Percentiles rank a stretch among this genome's conserved stretches.
Evolutionary conservation across 2,797 vertebrate genomes (phyloP).

Genomic region (Phrynocephalus vlangalii): DNA sequence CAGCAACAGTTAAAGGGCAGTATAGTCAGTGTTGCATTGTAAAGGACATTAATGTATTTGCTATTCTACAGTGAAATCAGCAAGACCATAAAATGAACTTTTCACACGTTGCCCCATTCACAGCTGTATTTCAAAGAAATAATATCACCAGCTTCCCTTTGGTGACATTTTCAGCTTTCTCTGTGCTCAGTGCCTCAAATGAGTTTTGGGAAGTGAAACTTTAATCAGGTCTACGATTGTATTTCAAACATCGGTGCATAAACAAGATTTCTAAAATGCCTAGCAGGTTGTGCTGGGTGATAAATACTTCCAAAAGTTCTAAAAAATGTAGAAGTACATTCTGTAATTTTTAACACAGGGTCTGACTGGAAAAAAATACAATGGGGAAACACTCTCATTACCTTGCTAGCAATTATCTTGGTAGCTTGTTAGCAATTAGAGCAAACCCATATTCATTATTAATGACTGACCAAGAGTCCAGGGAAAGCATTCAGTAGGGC

Average conservation of each 20-base stretch:
- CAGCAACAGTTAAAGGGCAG: not conserved
- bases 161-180: not conserved
- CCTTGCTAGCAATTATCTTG: not conserved
- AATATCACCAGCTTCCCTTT: not conserved
- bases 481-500: not conserved
- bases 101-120: not conserved
- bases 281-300: not conserved
- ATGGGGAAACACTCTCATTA: conserved; percentile 5
- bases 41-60: not conserved
- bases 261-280: not conserved
- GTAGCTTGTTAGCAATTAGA: no score
- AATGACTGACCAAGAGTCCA: not conserved
- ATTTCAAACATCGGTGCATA: conserved; percentile 19
- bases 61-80: not conserved
- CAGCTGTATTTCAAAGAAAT: not conserved
- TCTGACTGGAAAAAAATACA: conserved; percentile 8
- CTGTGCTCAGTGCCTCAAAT: not conserved
- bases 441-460: conserved; percentile 6
- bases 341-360: not conserved
- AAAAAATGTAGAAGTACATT: not conserved
- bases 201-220: not conserved
- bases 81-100: not conserved
- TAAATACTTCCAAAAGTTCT: not conserved
- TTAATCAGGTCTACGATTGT: not conserved
- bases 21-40: not conserved